A percentile compares a stretch with the other conserved stretches of the same genome.
Evolutionary conservation across 2,888 invertebrate genomes (phyloP).

Genomic region (Eustalomyia histrio): DNA sequence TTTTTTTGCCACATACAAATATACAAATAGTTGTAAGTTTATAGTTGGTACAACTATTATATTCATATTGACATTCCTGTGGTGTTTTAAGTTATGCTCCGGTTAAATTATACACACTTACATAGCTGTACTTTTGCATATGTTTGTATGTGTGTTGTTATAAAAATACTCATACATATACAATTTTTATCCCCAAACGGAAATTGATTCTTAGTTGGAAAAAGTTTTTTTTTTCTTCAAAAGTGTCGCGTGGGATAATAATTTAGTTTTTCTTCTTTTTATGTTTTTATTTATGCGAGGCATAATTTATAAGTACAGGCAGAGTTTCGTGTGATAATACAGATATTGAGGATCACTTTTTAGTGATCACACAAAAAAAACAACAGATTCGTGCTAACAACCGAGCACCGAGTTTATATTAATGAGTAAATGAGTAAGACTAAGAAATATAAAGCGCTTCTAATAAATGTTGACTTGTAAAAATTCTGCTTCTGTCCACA

Average conservation of each 20-base stretch:
- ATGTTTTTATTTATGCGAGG: no score
- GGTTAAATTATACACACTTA: no score
- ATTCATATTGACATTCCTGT: conserved; percentile 50
- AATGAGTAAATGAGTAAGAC: no score
- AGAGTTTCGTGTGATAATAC: no score
- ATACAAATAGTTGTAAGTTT: conserved; percentile 33
- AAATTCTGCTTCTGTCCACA: no score
- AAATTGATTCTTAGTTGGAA: conserved; percentile 62
- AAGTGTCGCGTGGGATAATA: conserved; percentile 60
- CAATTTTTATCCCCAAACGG: conserved; percentile 51
- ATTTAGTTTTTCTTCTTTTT: conserved; percentile 27
- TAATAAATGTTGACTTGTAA: no score
- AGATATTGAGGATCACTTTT: no score
- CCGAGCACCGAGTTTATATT: no score
- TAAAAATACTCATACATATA: conserved; percentile 2
- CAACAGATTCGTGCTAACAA: no score
- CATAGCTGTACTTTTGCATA: not conserved
- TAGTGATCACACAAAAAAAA: no score
- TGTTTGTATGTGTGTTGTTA: not conserved
- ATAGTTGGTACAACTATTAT: conserved; percentile 29
- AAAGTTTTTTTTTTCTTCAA: conserved; percentile 38
- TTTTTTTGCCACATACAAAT: conserved; percentile 14
- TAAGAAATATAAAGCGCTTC: no score
- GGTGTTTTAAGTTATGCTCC: not conserved
- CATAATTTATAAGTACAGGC: no score